phyloP scores from a whole-genome alignment of 2,888 invertebrate genomes.

The Archips crataeganus region DNA sequence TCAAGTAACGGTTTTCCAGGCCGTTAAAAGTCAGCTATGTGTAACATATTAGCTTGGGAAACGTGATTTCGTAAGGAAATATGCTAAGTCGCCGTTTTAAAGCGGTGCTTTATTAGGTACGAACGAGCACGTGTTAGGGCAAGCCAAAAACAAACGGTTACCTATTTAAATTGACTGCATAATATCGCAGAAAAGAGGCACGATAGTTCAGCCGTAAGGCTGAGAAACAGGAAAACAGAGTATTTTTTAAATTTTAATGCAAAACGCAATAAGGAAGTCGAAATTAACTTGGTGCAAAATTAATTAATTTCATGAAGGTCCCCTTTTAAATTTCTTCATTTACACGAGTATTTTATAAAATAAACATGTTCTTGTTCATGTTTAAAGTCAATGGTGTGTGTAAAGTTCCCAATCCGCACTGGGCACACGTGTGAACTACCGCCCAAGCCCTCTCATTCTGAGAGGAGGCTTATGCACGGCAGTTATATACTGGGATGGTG shows the following conservation, averaged over 20 bases:
- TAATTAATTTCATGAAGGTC: neutral
- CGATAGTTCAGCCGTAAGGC: neutral
- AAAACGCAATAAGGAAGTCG: neutral
- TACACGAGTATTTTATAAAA: neutral
- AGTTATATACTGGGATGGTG: too few species aligned
- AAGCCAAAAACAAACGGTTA: neutral
- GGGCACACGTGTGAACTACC: too few species aligned
- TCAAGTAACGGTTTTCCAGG: neutral
- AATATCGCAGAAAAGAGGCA: neutral
- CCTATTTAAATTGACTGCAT: neutral
- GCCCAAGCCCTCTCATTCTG: too few species aligned
- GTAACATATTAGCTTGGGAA: neutral
- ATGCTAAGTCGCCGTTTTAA: slow-evolving; percentile 1
- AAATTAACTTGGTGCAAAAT: neutral
- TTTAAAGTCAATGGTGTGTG: too few species aligned
- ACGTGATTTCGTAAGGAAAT: neutral
- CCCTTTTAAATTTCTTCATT: neutral
- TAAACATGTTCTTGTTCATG: too few species aligned
- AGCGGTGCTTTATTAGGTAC: neutral
- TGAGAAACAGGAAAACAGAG: neutral
- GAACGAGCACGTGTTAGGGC: neutral
- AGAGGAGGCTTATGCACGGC: too few species aligned
- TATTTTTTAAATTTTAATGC: neutral
- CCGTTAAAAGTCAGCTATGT: neutral
- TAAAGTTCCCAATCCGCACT: too few species aligned